These are phyloP conservation scores for Trogon surrucura DNA, from an alignment of 2,113 vertebrate genomes.

Conservation along the genomic window DNA sequence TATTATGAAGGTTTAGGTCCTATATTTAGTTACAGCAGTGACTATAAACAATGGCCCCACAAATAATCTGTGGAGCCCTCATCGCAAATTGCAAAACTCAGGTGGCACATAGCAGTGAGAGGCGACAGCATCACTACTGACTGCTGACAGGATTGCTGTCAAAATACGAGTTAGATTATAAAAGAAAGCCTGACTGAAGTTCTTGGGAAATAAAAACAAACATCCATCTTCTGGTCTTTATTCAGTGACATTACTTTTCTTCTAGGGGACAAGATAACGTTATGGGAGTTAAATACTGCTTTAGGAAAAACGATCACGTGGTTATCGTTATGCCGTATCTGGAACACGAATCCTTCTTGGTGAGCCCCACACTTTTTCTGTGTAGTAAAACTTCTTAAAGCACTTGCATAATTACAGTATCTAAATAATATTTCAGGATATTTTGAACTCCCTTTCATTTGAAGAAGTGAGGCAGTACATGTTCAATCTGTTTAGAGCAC, in stretches of 20 bases:
- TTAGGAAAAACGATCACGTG: constrained; percentile 94
- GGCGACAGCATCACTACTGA: background rate
- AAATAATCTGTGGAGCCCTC: background rate
- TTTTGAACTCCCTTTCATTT: constrained; percentile 87
- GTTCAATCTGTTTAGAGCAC: constrained; percentile 90
- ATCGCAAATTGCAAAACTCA: background rate
- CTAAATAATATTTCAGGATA: constrained; percentile 82
- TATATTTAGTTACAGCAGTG: background rate
- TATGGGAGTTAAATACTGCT: constrained; percentile 95
- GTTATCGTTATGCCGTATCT: constrained; percentile 98
- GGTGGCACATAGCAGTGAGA: background rate
- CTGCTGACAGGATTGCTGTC: background rate
- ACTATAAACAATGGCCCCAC: background rate
- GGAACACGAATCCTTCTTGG: constrained; percentile 93
- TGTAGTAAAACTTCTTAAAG: constrained; percentile 13
- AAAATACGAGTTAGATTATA: background rate
- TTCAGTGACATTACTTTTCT: constrained; percentile 46
- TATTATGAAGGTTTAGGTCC: background rate
- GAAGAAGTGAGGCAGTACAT: constrained; percentile 94
- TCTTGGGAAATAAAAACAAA: background rate
- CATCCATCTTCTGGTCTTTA: background rate
- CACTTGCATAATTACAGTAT: constrained; percentile 2
- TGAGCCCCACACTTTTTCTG: constrained; percentile 70
- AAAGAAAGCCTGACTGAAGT: background rate
- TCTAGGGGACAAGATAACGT: constrained; percentile 94